Percentiles rank a stretch among this genome's conserved stretches.
Conservation (phyloP, 2,113 vertebrate genomes). For the Pterocles gutturalis region DNA sequence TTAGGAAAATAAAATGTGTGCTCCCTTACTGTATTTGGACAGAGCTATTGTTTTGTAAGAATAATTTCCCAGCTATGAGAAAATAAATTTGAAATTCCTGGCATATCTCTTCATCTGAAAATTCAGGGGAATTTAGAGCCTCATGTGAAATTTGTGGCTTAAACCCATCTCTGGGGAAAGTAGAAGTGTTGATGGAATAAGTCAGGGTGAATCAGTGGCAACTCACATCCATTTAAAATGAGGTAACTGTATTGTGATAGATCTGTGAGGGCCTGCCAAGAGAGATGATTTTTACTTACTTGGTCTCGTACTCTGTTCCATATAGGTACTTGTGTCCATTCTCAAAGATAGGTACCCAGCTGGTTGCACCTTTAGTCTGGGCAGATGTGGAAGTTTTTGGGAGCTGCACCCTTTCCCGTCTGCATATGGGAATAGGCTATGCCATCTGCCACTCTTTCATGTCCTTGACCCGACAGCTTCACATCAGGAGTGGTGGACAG, state of each 20-base stretch:
- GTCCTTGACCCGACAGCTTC: neutral
- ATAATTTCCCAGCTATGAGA: neutral
- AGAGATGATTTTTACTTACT: neutral
- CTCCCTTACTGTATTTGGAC: neutral
- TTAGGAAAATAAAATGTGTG: neutral
- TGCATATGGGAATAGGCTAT: neutral
- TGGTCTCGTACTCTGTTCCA: neutral
- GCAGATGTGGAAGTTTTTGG: accelerated
- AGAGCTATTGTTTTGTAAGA: neutral
- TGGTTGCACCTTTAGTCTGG: neutral
- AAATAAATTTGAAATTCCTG: neutral
- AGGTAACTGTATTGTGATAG: neutral
- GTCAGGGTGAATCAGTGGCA: neutral
- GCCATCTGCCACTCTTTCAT: neutral
- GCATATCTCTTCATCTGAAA: neutral
- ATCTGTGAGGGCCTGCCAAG: neutral
- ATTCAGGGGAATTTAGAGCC: neutral
- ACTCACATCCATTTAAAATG: neutral
- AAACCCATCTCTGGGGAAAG: neutral
- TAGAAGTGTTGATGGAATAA: neutral
- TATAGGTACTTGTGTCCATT: neutral
- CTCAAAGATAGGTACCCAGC: neutral
- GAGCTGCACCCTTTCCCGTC: neutral
- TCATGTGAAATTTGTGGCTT: neutral
- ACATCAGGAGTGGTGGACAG: neutral